phyloP scores from a whole-genome alignment of 2,113 vertebrate species.

The Thryonomys swinderianus region DNA sequence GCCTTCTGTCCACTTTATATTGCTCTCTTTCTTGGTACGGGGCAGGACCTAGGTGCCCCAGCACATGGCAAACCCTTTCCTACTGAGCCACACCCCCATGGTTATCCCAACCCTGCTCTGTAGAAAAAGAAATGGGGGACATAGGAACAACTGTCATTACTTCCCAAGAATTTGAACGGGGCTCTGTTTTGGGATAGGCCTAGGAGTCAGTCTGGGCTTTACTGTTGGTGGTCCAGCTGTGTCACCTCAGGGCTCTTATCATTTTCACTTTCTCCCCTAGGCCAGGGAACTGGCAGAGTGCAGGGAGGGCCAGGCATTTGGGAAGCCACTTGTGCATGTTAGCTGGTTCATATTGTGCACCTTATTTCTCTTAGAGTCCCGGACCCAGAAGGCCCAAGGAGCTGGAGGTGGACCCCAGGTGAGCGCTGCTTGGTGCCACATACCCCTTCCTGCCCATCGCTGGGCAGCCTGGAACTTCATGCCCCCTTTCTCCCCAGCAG shows the following conservation, averaged over 20 bases:
- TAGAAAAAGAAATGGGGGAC: background rate
- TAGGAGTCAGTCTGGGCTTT: background rate
- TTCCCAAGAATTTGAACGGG: background rate
- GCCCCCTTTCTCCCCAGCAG: background rate
- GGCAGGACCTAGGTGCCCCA: background rate
- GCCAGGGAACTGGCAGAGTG: background rate
- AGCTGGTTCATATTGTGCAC: background rate
- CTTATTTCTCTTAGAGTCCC: constrained; percentile 62
- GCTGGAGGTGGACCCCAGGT: constrained; percentile 63
- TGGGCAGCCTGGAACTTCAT: background rate
- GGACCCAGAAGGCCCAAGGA: constrained; percentile 69
- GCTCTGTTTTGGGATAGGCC: background rate
- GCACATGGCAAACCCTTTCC: background rate
- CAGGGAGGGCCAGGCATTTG: background rate
- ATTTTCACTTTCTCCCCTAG: background rate
- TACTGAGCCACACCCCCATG: background rate
- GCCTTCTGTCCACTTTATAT: background rate
- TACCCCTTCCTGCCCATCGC: background rate
- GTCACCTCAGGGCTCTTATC: background rate
- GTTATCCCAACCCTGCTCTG: background rate
- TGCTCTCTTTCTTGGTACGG: background rate
- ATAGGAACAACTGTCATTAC: background rate
- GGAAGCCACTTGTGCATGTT: background rate
- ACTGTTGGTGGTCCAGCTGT: background rate
- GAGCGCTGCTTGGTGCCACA: constrained; percentile 33